These are phyloP conservation scores for Tetropium fuscum DNA, from an alignment of 2,888 invertebrate genomes.

Conservation along the genomic window DNA sequence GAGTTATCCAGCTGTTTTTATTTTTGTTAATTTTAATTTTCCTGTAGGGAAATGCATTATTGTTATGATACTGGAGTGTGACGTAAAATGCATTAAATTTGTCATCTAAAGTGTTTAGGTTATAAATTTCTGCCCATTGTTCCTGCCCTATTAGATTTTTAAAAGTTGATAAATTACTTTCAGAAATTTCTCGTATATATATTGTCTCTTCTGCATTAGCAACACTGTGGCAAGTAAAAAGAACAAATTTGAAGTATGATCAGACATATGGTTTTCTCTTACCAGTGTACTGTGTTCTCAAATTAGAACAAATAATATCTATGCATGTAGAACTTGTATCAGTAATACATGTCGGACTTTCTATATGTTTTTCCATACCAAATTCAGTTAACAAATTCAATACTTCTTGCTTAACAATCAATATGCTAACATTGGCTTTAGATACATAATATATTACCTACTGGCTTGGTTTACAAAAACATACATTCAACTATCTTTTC, in stretches of 20 bases:
- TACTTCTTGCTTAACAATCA: too few relatives aligned
- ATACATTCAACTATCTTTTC: too few relatives aligned
- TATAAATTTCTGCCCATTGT: not conserved
- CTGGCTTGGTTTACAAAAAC: too few relatives aligned
- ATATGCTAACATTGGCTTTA: too few relatives aligned
- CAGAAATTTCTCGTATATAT: conserved; percentile 7
- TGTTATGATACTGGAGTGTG: not conserved
- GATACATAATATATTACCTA: too few relatives aligned
- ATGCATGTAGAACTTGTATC: too few relatives aligned
- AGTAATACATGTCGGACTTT: too few relatives aligned
- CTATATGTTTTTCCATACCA: too few relatives aligned
- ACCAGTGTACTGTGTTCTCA: too few relatives aligned
- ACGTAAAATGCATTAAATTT: not conserved
- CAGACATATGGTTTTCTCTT: conserved; percentile 13
- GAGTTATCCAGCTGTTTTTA: conserved; percentile 6
- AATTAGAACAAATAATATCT: too few relatives aligned
- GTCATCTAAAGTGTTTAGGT: not conserved
- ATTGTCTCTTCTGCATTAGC: not conserved
- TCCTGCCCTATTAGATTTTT: conserved; percentile 8
- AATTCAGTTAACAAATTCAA: too few relatives aligned
- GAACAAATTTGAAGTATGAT: conserved; percentile 15
- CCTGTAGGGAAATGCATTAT: not conserved
- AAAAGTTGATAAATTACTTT: conserved; percentile 10
- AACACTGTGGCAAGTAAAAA: conserved; percentile 3
- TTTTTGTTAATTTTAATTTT: not conserved